A percentile compares a stretch with the other conserved stretches of the same genome.
Evolutionary conservation across 1,140 invertebrate genomes (phyloP).

Genomic region (Amyelois transitella): DNA sequence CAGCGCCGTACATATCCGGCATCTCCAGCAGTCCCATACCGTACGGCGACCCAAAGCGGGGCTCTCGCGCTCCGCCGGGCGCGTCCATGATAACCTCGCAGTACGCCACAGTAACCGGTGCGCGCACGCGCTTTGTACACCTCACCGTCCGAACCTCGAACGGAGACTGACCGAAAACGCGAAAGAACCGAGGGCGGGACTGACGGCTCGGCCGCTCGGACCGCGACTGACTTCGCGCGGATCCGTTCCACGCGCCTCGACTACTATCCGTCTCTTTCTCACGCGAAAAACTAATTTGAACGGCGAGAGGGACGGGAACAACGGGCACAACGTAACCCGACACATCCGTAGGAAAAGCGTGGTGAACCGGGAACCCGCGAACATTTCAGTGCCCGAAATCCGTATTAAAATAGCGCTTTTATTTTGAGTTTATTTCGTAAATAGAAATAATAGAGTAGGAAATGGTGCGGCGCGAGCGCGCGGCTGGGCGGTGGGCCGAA

Average conservation of each 20-base stretch:
- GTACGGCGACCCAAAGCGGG: constrained; percentile 89
- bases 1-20: constrained; percentile 84
- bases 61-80: constrained; percentile 87
- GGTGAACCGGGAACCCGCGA: constrained; percentile 57
- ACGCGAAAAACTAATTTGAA: constrained; percentile 15
- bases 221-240: constrained; percentile 71
- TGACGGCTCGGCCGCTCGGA: constrained; percentile 69
- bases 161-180: constrained; percentile 67
- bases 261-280: constrained; percentile 52
- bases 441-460: constrained; percentile 75
- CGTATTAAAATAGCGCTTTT: constrained; percentile 72
- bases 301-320: constrained; percentile 36
- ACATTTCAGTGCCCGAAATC: constrained; percentile 65
- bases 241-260: constrained; percentile 60
- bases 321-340: constrained; percentile 56
- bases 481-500: constrained; percentile 76
- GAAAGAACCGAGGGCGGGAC: constrained; percentile 69
- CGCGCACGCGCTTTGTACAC: constrained; percentile 64
- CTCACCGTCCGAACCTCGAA: constrained; percentile 66
- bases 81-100: constrained; percentile 83
- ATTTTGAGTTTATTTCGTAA: constrained; percentile 73
- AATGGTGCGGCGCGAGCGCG: constrained; percentile 64
- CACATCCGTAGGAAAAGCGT: constrained; percentile 63
- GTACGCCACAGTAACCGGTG: constrained; percentile 77
- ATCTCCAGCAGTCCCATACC: constrained; percentile 87